Evolutionary conservation across 2,888 invertebrate genomes (phyloP), one percentile per base, ranked within the genome.

Genomic region (Crepidodera aurea): DNA sequence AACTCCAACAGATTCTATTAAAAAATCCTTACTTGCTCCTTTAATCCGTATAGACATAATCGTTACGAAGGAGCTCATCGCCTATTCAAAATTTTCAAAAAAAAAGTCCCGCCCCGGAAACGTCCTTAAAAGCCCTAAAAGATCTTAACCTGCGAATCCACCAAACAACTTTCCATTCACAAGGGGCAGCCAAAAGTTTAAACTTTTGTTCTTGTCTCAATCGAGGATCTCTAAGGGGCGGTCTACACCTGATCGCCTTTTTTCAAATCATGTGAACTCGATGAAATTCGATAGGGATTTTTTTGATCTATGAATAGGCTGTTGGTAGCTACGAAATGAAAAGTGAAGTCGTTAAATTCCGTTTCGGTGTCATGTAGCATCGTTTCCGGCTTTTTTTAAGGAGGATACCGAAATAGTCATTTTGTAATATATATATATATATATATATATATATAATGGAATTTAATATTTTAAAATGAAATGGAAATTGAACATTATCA

Each of bases 181-280:
- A 56, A 57, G 60, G 60, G 66, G 66, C 69, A 67, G 66, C 70
- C 56, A 66, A 69, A 69, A 70, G 69, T 71, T 69, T 69, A 64
- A 53, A 60, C 66, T 65, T 71, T 73, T 73, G 69, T 73, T 71
- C 71, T 68, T 69, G 60, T 55, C 65, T 62, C 62, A 65, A 70
- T 73, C 70, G 68, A 72, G 75, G 74, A 66, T 68, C 51, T 55
- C 37, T 51, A 62, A 74, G 74, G 75, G 75, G 75, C 75, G 75
- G 75, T 71, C 72, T 75, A 69, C 77, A 77, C 75, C 75, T 76
- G 75, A 77, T 75, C 61, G 64, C 61, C 69, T 70, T 75, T 69
- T 66, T 70, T 72, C 69, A 73, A 70, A 70, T 73, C 70, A 60
- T 60, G 70, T 69, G 71, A 64, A 56, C 55, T 71, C 69, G 64